phyloP scores from a whole-genome alignment of 1,140 invertebrate species.

The Drosophila aff. region DNA sequence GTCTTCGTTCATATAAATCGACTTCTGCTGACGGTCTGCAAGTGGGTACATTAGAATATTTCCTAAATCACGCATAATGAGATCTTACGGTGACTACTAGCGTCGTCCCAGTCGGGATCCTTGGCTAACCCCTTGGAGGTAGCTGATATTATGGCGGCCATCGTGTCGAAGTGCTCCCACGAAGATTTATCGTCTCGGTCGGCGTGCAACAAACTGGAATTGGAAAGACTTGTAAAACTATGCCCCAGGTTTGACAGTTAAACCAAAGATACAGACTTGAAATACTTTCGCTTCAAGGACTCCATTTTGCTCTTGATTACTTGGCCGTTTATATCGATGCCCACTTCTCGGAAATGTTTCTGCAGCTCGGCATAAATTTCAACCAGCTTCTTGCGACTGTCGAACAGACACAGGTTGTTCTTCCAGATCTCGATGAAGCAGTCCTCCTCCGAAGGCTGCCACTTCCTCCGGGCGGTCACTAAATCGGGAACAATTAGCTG shows the following conservation, averaged over 20 bases:
- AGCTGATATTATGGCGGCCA: not conserved
- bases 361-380: slow-evolving; percentile 15
- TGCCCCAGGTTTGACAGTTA: not conserved
- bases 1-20: slow-evolving; percentile 16
- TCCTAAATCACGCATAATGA: rapidly evolving
- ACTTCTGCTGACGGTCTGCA: slow-evolving; percentile 3
- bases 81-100: slow-evolving; percentile 12
- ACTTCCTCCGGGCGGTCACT: slow-evolving; percentile 28
- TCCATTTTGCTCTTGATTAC: slow-evolving; percentile 47
- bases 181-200: not conserved
- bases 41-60: not conserved
- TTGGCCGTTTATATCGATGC: slow-evolving; percentile 15
- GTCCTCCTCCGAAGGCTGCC: slow-evolving; percentile 27
- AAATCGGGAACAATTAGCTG: too few relatives aligned
- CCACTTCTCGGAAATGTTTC: slow-evolving; percentile 5
- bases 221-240: too few relatives aligned
- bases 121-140: not conserved
- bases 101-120: slow-evolving; percentile 18
- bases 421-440: slow-evolving; percentile 29
- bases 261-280: slow-evolving; percentile 12
- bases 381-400: slow-evolving; percentile 6
- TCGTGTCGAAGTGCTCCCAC: slow-evolving; percentile 24
- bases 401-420: slow-evolving; percentile 23
- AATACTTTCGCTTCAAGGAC: slow-evolving; percentile 31
- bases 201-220: slow-evolving; percentile 23